Conservation (phyloP, 1,140 invertebrate species). For the Pseudomyrmex gracilis region DNA sequence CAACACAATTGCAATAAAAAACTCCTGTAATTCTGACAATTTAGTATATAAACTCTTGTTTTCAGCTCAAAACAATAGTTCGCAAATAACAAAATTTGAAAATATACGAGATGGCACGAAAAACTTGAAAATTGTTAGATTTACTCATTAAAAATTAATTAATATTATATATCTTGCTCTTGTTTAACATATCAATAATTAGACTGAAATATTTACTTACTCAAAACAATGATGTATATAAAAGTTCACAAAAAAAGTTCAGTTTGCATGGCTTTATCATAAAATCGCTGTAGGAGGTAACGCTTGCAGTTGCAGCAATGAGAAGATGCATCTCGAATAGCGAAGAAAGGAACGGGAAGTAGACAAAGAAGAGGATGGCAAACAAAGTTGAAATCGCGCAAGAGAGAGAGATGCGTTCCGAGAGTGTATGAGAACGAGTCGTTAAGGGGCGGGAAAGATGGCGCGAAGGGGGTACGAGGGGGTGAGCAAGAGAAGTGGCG, state of each 20-base stretch:
- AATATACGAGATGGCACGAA: not conserved
- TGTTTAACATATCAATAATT: not conserved
- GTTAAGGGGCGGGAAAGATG: conserved; percentile 70
- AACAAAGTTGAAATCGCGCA: conserved; percentile 1
- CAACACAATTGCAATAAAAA: not conserved
- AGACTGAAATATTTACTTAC: not conserved
- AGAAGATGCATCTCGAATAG: conserved; percentile 40
- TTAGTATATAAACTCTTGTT: not conserved
- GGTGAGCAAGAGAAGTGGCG: conserved; percentile 61
- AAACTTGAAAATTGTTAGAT: not conserved
- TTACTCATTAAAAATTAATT: conserved; percentile 3
- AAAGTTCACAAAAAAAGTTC: not conserved
- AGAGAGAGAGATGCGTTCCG: conserved; percentile 51
- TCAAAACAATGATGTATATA: not conserved
- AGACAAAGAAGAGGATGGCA: conserved; percentile 37
- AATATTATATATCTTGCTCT: not conserved
- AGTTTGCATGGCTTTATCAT: not conserved
- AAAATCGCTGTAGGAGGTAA: conserved; percentile 32
- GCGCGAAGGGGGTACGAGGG: conserved; percentile 62
- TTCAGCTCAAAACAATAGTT: not conserved
- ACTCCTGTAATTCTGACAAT: not conserved
- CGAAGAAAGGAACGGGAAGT: conserved; percentile 47
- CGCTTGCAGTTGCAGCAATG: conserved; percentile 40
- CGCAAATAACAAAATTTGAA: not conserved
- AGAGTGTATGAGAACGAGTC: conserved; percentile 70